Base-by-base conservation (phyloP, 2,113 vertebrate genomes). In the Sitta europaea region DNA sequence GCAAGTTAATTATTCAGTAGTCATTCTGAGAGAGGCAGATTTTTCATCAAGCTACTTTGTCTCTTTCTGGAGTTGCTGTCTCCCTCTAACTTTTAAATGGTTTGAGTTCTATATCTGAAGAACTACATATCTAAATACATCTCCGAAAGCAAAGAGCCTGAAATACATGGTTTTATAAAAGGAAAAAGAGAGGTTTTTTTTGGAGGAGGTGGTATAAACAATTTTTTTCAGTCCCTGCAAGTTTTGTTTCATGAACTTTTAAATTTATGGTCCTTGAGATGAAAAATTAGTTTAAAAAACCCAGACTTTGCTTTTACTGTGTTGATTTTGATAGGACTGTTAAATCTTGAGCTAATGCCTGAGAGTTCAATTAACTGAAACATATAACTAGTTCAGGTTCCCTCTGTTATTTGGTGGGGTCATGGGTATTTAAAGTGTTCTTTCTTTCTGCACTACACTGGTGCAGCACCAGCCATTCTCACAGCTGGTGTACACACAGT, bases 121-220 rank as follows among this genome's bases (percentile, higher is more conserved):
- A 85, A 12, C 5, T 36, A 7, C 22, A 2, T 43, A 35, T 20
- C 14, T 42, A 50, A 68, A 31, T 59, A 59, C 11, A 23, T 40
- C 29, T 58, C 0, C 0, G 23, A 55, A 78, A 45, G 14, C 20
- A 55, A 3, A 40, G 25, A 63, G 33, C 25, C 23, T 10, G 51
- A 65, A 88, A 48, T 73, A 68, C 7, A 25, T 5, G 4, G 4
- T 68, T 40, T 5, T 43, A 21, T 19, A 17, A 77, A 53, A 71
- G 53, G 67, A 2, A 13, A 16, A 22, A 31, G 15, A n/a, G 7
- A n/a, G 40, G 5, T 7, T 4, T 35, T 42, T 63, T 80, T 61
- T 75, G 6, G 24, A 42, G 21, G 4, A 22, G 15, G 6, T 29
- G 16, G 11, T 27, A 1, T 63, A 23, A 57, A 16, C 24, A 33